phyloP scores from a whole-genome alignment of 2,888 invertebrate species.

The Drosophila fulvimacula region DNA sequence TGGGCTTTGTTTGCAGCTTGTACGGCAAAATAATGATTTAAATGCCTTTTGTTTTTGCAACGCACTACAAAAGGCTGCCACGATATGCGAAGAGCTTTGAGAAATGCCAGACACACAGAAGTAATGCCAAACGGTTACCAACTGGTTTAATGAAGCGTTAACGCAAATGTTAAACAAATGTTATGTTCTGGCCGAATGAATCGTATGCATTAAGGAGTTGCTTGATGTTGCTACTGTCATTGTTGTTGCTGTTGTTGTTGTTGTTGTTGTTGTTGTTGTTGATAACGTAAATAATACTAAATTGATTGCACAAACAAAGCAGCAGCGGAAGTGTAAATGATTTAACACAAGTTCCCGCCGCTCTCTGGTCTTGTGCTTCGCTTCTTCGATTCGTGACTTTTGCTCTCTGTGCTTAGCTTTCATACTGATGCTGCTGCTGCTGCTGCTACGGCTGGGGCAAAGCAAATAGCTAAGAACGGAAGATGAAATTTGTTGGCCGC shows the following conservation, averaged over 20 bases:
- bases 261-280: constrained; percentile 44
- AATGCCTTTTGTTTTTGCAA: constrained; percentile 62
- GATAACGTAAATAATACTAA: constrained; percentile 80
- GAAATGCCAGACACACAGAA: constrained; percentile 65
- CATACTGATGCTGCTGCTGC: background rate
- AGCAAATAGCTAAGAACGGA: constrained; percentile 40
- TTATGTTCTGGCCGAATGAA: constrained; percentile 81
- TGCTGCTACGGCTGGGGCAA: constrained; percentile 18
- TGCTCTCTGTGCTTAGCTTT: constrained; percentile 32
- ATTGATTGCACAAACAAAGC: constrained; percentile 81
- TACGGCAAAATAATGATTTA: constrained; percentile 74
- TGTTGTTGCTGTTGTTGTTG: constrained; percentile 11
- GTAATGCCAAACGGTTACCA: constrained; percentile 51
- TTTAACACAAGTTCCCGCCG: constrained; percentile 71
- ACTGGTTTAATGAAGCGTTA: constrained; percentile 77
- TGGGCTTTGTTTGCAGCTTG: constrained; percentile 44
- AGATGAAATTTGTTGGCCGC: constrained; percentile 48
- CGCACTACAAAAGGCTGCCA: background rate
- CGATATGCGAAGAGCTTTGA: constrained; percentile 35
- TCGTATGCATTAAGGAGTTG: constrained; percentile 58
- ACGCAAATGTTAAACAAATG: constrained; percentile 82
- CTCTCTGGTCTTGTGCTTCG: constrained; percentile 32
- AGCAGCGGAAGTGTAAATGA: constrained; percentile 78
- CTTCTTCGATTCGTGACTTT: constrained; percentile 2
- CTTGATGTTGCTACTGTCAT: constrained; percentile 16